A percentile compares a stretch with the other conserved stretches of the same genome.
These are phyloP conservation scores for Martes martes DNA, from an alignment of 2,113 vertebrate genomes.

Conservation along the genomic window DNA sequence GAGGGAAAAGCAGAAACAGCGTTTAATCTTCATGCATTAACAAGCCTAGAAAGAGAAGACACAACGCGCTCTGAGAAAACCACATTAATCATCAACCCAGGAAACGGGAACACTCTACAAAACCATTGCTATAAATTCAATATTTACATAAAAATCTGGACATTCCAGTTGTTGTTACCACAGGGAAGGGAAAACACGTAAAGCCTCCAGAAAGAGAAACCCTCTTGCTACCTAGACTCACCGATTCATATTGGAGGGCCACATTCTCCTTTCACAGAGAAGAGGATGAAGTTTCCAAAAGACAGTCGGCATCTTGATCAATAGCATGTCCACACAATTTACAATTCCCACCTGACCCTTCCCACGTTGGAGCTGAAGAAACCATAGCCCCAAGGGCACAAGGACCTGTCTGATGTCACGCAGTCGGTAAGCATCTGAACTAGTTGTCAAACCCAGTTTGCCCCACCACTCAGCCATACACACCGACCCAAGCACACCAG, in stretches of 20 bases:
- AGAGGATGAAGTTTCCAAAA: neutral
- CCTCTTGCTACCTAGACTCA: neutral
- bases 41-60: neutral
- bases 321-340: neutral
- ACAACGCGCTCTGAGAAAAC: constrained; percentile 21
- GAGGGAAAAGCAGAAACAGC: neutral
- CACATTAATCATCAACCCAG: constrained; percentile 56
- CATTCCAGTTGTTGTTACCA: constrained; percentile 41
- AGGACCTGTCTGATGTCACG: neutral
- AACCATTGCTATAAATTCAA: constrained; percentile 52
- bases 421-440: neutral
- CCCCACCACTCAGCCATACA: neutral
- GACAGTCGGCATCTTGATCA: neutral
- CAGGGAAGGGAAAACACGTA: constrained; percentile 9
- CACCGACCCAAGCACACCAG: neutral
- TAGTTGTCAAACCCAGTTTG: neutral
- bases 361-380: neutral
- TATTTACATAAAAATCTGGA: constrained; percentile 59
- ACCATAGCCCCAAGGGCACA: neutral
- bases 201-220: constrained; percentile 22
- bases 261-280: neutral
- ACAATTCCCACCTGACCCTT: neutral
- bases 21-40: neutral
- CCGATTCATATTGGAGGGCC: neutral
- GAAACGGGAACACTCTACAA: constrained; percentile 29